Evolutionary conservation across 2,797 vertebrate genomes (phyloP).

Genomic region (Labeo calbasu): DNA sequence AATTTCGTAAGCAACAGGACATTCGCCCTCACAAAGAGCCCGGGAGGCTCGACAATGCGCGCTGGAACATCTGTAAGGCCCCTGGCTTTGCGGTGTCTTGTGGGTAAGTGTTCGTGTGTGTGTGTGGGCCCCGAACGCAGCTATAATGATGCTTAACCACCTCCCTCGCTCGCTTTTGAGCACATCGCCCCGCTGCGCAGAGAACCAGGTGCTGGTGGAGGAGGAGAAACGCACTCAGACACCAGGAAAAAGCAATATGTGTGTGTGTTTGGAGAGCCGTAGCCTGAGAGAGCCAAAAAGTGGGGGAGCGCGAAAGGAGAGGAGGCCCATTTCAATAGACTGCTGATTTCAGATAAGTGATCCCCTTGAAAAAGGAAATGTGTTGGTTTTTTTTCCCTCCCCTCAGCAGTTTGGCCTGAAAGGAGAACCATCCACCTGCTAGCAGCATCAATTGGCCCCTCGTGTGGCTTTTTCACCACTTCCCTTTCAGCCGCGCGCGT

Average conservation of each 20-base stretch:
- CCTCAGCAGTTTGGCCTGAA: constrained; percentile 58
- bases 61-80: constrained; percentile 58
- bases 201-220: constrained; percentile 79
- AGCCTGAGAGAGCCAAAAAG: constrained; percentile 55
- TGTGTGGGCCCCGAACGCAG: constrained; percentile 54
- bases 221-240: constrained; percentile 58
- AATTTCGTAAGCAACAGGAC: constrained; percentile 64
- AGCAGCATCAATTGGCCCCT: constrained; percentile 66
- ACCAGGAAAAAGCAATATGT: constrained; percentile 48
- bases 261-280: constrained; percentile 52
- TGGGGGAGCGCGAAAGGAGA: constrained; percentile 60
- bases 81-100: constrained; percentile 49
- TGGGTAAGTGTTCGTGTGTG: constrained; percentile 25
- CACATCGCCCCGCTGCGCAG: constrained; percentile 76
- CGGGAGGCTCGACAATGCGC: constrained; percentile 49
- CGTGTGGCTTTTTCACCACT: constrained; percentile 63
- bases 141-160: constrained; percentile 79
- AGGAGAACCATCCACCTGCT: constrained; percentile 64
- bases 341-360: constrained; percentile 70
- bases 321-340: constrained; percentile 66
- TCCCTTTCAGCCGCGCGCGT: constrained; percentile 51
- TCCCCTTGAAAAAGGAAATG: constrained; percentile 66
- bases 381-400: constrained; percentile 45
- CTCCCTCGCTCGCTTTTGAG: constrained; percentile 71
- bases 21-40: constrained; percentile 55